phyloP scores from a whole-genome alignment of 2,113 vertebrate genomes.

The Elephantulus edwardii region DNA sequence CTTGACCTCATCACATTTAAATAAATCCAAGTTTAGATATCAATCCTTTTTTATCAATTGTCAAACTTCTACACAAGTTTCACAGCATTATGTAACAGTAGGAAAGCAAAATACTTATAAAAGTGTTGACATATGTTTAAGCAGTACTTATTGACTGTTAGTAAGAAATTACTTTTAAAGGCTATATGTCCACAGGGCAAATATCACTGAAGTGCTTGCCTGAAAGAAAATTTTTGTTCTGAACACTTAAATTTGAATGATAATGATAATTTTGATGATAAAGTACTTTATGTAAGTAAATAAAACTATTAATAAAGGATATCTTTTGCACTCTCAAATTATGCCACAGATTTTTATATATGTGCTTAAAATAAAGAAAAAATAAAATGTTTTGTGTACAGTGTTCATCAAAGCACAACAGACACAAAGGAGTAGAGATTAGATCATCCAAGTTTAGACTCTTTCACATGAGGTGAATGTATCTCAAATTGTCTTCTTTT shows the following conservation, averaged over 20 bases:
- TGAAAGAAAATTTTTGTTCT: neutral
- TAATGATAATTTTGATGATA: conserved; percentile 6
- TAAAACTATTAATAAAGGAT: neutral
- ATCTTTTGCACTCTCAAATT: neutral
- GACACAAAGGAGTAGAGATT: neutral
- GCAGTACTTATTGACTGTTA: neutral
- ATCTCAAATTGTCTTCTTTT: neutral
- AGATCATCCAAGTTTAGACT: neutral
- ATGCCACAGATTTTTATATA: neutral
- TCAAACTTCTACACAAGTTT: neutral
- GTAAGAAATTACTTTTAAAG: neutral
- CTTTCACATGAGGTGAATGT: neutral
- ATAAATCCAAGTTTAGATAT: conserved; percentile 46
- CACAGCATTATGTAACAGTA: neutral
- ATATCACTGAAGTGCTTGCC: neutral
- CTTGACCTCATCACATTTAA: conserved; percentile 38
- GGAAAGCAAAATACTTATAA: conserved; percentile 3
- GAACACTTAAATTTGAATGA: neutral
- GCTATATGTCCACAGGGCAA: neutral
- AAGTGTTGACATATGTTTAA: neutral
- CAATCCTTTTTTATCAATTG: neutral
- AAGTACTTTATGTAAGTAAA: neutral
- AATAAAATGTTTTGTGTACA: neutral
- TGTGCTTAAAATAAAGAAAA: neutral
- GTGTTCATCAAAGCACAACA: neutral